phyloP scores from a whole-genome alignment of 2,113 vertebrate species.

The Lamprologus lemairii region DNA sequence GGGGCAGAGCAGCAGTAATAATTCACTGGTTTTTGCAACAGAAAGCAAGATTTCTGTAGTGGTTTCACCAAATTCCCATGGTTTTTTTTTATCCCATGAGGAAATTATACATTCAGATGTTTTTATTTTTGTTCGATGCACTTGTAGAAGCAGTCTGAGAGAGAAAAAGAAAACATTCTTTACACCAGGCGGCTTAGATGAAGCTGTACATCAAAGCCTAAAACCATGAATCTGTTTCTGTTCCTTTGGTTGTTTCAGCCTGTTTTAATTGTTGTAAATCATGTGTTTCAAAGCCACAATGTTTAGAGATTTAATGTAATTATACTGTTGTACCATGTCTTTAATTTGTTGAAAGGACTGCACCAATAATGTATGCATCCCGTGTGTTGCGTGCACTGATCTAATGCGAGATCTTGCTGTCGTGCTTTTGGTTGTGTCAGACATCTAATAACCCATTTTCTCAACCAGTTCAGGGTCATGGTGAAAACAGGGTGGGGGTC shows the following conservation, averaged over 20 bases:
- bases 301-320: not conserved
- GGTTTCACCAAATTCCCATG: not conserved
- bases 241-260: not conserved
- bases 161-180: not conserved
- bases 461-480: not conserved
- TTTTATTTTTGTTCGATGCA: not conserved
- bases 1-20: conserved; percentile 19
- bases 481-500: not conserved
- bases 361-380: not conserved
- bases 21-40: not conserved
- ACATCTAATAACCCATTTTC: not conserved
- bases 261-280: not conserved
- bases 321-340: not conserved
- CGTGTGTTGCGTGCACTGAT: not conserved
- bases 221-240: not conserved
- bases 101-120: not conserved
- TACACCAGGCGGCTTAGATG: not conserved
- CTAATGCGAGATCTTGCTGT: not conserved
- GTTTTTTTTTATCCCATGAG: not conserved
- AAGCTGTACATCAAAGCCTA: not conserved
- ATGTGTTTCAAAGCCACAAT: not conserved
- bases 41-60: conserved; percentile 2
- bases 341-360: not conserved
- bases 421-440: not conserved
- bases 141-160: not conserved